phyloP scores from a whole-genome alignment of 2,113 vertebrate genomes.

The Danionella cerebrum region DNA sequence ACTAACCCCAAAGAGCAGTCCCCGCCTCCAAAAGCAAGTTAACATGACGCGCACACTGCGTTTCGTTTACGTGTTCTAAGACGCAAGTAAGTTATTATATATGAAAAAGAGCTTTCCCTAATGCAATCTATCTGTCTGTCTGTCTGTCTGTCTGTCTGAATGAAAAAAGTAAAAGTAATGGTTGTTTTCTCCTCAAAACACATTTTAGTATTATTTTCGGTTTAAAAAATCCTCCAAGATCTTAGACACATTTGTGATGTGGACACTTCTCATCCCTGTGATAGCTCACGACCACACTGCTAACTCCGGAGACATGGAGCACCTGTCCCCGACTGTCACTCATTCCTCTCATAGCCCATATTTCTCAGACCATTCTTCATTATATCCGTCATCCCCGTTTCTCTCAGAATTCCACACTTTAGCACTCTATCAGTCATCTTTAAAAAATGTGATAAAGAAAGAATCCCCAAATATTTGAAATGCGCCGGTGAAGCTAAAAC shows the following conservation, averaged over 20 bases:
- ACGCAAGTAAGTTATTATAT: no score
- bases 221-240: no score
- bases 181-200: no score
- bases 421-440: slow-evolving; percentile 17
- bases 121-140: no score
- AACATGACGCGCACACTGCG: no score
- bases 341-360: slow-evolving; percentile 64
- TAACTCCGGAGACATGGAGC: slow-evolving; percentile 22
- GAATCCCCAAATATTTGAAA: no score
- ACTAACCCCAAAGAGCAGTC: no score
- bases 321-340: slow-evolving; percentile 60
- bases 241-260: neutral
- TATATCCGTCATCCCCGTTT: slow-evolving; percentile 81
- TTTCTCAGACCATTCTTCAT: slow-evolving; percentile 70
- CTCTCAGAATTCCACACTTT: slow-evolving; percentile 77
- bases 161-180: no score
- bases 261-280: neutral
- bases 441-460: neutral
- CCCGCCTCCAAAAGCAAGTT: no score
- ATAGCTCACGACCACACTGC: neutral
- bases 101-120: no score
- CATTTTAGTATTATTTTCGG: neutral
- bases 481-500: neutral
- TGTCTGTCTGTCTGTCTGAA: no score
- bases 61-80: no score